phyloP scores from a whole-genome alignment of 35 echinoderm and acorn worm genomes.

The Heliocidaris erythrogramma region DNA sequence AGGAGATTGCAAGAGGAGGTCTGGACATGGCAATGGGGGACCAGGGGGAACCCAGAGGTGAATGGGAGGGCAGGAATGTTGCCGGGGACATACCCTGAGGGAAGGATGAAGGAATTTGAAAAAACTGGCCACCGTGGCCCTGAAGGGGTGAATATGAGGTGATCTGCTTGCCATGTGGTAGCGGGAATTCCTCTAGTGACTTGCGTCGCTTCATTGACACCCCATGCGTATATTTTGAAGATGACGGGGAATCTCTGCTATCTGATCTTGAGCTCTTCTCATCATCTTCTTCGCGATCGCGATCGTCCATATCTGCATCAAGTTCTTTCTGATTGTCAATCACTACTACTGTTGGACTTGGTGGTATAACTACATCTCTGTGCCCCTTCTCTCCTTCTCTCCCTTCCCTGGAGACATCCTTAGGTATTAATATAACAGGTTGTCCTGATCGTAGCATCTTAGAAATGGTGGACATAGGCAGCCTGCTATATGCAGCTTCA shows the following conservation, averaged over 20 bases:
- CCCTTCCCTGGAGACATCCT: conserved; percentile 66
- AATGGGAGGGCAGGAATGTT: conserved; percentile 73
- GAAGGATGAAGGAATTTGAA: conserved; percentile 62
- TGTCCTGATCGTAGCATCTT: conserved; percentile 94
- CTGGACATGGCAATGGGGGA: conserved; percentile 42
- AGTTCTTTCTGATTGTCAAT: conserved; percentile 34
- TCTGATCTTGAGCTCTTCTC: conserved; percentile 36
- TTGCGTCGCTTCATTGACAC: conserved; percentile 32
- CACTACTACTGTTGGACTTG: conserved; percentile 78
- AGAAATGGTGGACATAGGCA: conserved; percentile 78
- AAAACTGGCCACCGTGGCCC: conserved; percentile 60
- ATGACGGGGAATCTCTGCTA: conserved; percentile 47
- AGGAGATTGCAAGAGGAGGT: conserved; percentile 38
- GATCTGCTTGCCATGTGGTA: conserved; percentile 27
- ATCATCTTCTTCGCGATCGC: conserved; percentile 30
- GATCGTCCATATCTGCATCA: conserved; percentile 30
- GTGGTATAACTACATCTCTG: conserved; percentile 65
- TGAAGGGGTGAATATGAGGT: conserved; percentile 31
- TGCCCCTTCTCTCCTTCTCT: conserved; percentile 39
- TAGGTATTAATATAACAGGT: conserved; percentile 93
- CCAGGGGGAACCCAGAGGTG: conserved; percentile 62
- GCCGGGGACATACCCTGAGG: conserved; percentile 76
- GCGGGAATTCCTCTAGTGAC: conserved; percentile 33
- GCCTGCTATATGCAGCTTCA: conserved; percentile 42
- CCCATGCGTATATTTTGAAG: conserved; percentile 28